Conservation (phyloP, 2,113 vertebrate species). For the Choloepus hoffmanni region DNA sequence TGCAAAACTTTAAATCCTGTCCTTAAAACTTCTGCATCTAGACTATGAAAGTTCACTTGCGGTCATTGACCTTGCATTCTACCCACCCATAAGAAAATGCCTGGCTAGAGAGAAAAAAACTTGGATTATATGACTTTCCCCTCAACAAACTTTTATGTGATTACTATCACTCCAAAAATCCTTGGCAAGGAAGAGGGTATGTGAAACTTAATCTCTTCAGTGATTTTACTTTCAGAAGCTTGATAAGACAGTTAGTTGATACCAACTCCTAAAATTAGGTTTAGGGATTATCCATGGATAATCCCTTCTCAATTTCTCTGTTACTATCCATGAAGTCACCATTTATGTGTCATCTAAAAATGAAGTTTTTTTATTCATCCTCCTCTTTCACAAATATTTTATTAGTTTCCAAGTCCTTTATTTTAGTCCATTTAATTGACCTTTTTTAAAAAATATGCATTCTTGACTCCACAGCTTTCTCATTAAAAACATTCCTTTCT, state of each 20-base stretch:
- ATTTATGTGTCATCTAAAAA: neutral
- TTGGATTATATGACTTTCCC: neutral
- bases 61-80: neutral
- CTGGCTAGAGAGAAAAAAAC: neutral
- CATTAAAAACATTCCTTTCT: neutral
- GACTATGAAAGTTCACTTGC: neutral
- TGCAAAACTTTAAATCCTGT: neutral
- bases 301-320: constrained; percentile 6
- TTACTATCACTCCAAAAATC: neutral
- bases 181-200: neutral
- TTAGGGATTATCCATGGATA: constrained; percentile 3
- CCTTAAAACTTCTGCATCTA: neutral
- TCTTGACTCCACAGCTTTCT: neutral
- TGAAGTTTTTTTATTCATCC: neutral
- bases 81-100: neutral
- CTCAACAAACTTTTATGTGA: neutral
- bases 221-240: constrained; percentile 33
- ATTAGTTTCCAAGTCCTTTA: neutral
- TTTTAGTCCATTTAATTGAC: neutral
- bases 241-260: neutral
- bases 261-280: neutral
- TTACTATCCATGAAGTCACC: neutral
- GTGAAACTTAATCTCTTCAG: neutral
- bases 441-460: neutral
- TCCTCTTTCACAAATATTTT: neutral